Base-by-base conservation (phyloP, 2,113 vertebrate genomes). In the Nyctibius bracteatus region DNA sequence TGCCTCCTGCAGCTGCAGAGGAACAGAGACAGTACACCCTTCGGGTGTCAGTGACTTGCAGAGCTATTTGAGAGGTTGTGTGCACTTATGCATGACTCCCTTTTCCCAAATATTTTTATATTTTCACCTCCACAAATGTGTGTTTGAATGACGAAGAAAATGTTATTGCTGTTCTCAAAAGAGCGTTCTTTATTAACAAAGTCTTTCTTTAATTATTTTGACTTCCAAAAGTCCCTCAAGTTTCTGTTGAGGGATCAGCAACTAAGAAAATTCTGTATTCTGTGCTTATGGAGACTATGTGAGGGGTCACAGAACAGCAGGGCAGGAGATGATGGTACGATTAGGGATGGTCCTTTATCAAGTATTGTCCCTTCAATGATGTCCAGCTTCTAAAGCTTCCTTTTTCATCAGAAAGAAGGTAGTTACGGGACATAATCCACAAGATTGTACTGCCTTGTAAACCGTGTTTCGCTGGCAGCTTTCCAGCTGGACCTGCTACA, bases 1-100 rank as follows among this genome's bases (percentile, higher is more conserved):
- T 94, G 86, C 74, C 87, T 96, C 44, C 88, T 86, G 87, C 91
- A 96, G 90, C 88, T 93, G 87, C 81, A 77, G 24, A 82, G 74
- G 92, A 97, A 62, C 18, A n/a, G 63, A 92, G 68, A 91, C 94
- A 97, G 68, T 5, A 39, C 68, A 79, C 49, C 75, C 72, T 73
- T 94, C 62, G 82, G 61, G 81, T 84, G 44, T 47, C 54, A 91
- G n/a, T 70, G 80, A 67, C 52, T 96, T 95, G 47, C 51, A 81
- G 62, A 88, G 30, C 79, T 83, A 21, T 73, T 72, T 65, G n/a
- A 75, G 79, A 89, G 61, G 47, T 9, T 27, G 24, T 70, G 65
- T 81, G 65, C 46, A 85, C 81, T 81, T 55, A 39, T 8, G 22
- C 44, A 39, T 25, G 41, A 5, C 19, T 91, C n/a, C 25, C 9